Evolutionary conservation across 2,888 invertebrate species (phyloP).

Genomic region (Synanthedon formicaeformis): DNA sequence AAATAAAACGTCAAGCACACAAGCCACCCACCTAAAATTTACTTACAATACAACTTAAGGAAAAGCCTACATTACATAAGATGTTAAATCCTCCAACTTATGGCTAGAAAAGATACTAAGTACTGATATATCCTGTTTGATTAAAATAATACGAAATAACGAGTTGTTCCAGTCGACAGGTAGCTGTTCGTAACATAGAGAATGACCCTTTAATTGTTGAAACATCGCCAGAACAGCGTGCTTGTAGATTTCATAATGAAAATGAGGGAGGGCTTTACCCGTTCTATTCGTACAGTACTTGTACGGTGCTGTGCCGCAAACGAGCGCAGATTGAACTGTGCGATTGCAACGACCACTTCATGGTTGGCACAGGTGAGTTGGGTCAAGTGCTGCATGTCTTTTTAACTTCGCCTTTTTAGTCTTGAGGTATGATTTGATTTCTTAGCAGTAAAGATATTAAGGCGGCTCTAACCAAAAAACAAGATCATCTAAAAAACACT

Average conservation of each 20-base stretch:
- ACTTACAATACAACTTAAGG: no score
- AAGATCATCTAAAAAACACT: no score
- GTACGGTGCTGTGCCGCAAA: slow-evolving; percentile 78
- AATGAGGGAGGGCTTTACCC: slow-evolving; percentile 73
- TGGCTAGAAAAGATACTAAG: no score
- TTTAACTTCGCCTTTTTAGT: neutral
- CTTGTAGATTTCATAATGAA: slow-evolving; percentile 78
- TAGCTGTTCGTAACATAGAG: slow-evolving; percentile 73
- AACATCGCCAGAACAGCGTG: slow-evolving; percentile 73
- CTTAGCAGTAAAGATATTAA: no score
- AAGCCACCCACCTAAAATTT: no score
- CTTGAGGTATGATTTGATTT: no score
- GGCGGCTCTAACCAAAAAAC: no score
- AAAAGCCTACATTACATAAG: no score
- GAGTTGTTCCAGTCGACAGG: slow-evolving; percentile 46
- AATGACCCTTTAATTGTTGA: slow-evolving; percentile 75
- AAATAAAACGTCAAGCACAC: no score
- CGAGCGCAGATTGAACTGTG: slow-evolving; percentile 72
- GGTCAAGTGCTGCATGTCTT: neutral
- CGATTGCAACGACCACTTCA: slow-evolving; percentile 77
- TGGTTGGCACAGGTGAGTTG: slow-evolving; percentile 71
- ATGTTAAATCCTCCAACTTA: no score
- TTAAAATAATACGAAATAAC: no score
- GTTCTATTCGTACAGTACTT: slow-evolving; percentile 79
- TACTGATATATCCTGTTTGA: no score